phyloP scores from a whole-genome alignment of 2,888 invertebrate genomes.

The Panopea generosa region DNA sequence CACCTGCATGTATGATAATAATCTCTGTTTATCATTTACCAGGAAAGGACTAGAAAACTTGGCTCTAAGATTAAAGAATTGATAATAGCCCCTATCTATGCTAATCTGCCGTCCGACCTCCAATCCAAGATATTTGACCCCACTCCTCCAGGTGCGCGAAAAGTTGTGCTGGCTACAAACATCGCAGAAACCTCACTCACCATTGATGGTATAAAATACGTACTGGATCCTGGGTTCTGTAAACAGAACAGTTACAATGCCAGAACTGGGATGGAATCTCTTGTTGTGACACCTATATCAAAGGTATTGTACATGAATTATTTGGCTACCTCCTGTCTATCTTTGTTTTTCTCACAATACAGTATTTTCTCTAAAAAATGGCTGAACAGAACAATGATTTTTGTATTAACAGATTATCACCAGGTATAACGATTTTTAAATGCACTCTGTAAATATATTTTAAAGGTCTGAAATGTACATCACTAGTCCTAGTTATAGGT shows the following conservation, averaged over 20 bases:
- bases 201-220: slow-evolving; percentile 99
- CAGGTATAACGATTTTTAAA: no score
- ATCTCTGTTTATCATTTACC: no score
- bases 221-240: slow-evolving; percentile 99
- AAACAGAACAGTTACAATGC: slow-evolving; percentile 99
- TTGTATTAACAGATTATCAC: no score
- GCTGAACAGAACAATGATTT: no score
- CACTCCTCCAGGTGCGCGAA: slow-evolving; percentile 97
- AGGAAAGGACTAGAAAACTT: slow-evolving; percentile 95
- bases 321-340: no score
- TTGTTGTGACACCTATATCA: slow-evolving; percentile 99
- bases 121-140: slow-evolving; percentile 99
- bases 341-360: no score
- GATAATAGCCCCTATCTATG: slow-evolving; percentile 97
- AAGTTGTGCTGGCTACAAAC: slow-evolving; percentile 98
- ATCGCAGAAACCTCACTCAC: slow-evolving; percentile 99
- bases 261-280: slow-evolving; percentile 98
- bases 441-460: no score
- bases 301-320: slow-evolving; percentile 87
- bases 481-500: no score
- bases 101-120: slow-evolving; percentile 99
- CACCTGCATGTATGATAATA: no score
- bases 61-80: slow-evolving; percentile 97
- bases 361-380: no score
- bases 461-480: no score